phyloP scores from a whole-genome alignment of 2,888 invertebrate species.

The Brenthis daphne region DNA sequence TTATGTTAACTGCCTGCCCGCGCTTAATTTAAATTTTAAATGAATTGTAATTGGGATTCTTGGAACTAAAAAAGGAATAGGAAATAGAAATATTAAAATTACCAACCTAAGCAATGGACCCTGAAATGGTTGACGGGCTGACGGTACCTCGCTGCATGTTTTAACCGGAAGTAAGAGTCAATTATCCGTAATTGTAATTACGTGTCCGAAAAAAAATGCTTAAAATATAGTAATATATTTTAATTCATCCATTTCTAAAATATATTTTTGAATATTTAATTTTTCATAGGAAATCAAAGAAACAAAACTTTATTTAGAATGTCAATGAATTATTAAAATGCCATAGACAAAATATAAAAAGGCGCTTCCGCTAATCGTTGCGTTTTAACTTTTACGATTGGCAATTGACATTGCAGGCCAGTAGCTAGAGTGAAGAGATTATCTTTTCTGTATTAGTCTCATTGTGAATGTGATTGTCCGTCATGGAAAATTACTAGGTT shows the following conservation, averaged over 20 bases:
- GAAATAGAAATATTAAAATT: not conserved
- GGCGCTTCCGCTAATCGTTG: constrained; percentile 33
- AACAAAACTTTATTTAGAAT: not conserved
- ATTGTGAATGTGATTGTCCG: constrained; percentile 31
- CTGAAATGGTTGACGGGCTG: not conserved
- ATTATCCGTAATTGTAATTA: not conserved
- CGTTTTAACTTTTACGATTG: constrained; percentile 27
- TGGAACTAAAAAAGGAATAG: not conserved
- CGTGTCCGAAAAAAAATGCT: not conserved
- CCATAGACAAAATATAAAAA: constrained; percentile 35
- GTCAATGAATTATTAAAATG: constrained; percentile 10
- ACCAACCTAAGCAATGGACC: constrained; percentile 7
- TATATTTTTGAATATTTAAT: not conserved
- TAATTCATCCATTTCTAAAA: not conserved
- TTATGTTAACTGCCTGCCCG: no score
- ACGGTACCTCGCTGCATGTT: not conserved
- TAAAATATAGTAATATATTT: not conserved
- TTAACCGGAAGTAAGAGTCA: constrained; percentile 3
- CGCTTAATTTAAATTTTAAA: no score
- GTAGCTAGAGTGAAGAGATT: not conserved
- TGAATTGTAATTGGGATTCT: no score
- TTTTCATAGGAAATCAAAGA: not conserved
- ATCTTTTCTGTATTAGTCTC: constrained; percentile 28
- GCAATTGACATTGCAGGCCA: constrained; percentile 25
- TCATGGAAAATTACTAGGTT: constrained; percentile 42